phyloP scores from a whole-genome alignment of 2,113 vertebrate species.

The Spea bombifrons region DNA sequence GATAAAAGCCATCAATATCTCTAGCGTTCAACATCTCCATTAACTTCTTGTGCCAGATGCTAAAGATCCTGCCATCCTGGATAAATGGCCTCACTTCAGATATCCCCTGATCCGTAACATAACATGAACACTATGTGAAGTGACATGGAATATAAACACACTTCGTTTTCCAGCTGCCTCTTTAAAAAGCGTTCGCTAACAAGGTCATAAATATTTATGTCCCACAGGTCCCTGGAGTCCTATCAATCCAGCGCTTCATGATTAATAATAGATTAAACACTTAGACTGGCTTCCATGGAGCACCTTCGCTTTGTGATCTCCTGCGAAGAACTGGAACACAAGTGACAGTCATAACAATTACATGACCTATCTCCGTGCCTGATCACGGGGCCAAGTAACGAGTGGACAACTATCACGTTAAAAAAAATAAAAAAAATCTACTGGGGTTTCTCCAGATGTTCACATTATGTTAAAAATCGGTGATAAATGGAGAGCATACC shows the following conservation, averaged over 20 bases:
- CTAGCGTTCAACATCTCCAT: conserved; percentile 17
- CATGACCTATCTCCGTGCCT: conserved; percentile 5
- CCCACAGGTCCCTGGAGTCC: conserved; percentile 62
- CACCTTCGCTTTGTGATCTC: conserved; percentile 64
- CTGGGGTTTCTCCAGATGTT: not conserved
- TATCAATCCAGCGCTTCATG: conserved; percentile 69
- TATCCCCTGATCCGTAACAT: conserved; percentile 53
- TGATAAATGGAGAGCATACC: not conserved
- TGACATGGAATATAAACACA: conserved; percentile 57
- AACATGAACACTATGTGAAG: conserved; percentile 54
- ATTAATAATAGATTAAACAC: conserved; percentile 82
- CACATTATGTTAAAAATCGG: not conserved
- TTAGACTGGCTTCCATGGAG: conserved; percentile 69
- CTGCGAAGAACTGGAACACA: conserved; percentile 49
- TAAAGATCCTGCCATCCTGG: conserved; percentile 40
- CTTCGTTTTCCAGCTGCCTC: conserved; percentile 51
- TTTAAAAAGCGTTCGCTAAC: conserved; percentile 62
- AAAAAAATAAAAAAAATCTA: not conserved
- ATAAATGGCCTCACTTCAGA: conserved; percentile 51
- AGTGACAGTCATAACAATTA: conserved; percentile 40
- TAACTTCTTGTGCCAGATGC: conserved; percentile 9
- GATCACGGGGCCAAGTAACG: not conserved
- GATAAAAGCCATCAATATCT: conserved; percentile 13
- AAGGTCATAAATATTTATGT: conserved; percentile 74
- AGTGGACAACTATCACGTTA: not conserved